A percentile compares a stretch with the other conserved stretches of the same genome.
Conservation (phyloP, 2,888 invertebrate genomes). For the Stenoptilia bipunctidactyla region DNA sequence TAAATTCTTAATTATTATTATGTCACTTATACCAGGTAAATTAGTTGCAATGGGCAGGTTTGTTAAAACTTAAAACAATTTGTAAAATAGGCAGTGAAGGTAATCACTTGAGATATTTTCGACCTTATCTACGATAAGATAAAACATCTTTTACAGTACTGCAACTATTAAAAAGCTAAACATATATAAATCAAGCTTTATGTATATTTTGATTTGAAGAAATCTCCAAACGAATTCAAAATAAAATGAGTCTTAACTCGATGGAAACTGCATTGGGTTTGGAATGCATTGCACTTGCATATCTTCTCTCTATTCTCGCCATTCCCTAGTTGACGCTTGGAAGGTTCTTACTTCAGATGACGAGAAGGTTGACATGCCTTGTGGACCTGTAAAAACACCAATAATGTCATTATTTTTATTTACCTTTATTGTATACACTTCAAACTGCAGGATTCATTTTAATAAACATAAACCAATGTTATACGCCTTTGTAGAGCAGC, state of each 20-base stretch:
- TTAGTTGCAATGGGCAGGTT: slow-evolving; percentile 20
- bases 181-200: no score
- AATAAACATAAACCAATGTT: no score
- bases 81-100: slow-evolving; percentile 29
- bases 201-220: no score
- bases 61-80: no score
- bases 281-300: background rate
- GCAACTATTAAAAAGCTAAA: no score
- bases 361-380: slow-evolving; percentile 60
- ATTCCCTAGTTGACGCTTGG: slow-evolving; percentile 54
- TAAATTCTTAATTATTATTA: slow-evolving; percentile 20
- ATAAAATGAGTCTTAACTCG: slow-evolving; percentile 6
- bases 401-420: no score
- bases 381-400: slow-evolving; percentile 43
- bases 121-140: no score
- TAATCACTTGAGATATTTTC: slow-evolving; percentile 29
- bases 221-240: no score
- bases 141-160: no score
- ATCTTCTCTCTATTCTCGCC: slow-evolving; percentile 39
- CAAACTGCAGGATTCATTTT: no score
- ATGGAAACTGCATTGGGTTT: slow-evolving; percentile 1
- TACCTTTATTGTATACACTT: no score
- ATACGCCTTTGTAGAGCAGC: no score
- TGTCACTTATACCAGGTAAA: slow-evolving; percentile 29
- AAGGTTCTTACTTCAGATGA: slow-evolving; percentile 64